A percentile compares a stretch with the other conserved stretches of the same genome.
phyloP scores from a whole-genome alignment of 2,888 invertebrate genomes.

The Phyllotreta striolata region DNA sequence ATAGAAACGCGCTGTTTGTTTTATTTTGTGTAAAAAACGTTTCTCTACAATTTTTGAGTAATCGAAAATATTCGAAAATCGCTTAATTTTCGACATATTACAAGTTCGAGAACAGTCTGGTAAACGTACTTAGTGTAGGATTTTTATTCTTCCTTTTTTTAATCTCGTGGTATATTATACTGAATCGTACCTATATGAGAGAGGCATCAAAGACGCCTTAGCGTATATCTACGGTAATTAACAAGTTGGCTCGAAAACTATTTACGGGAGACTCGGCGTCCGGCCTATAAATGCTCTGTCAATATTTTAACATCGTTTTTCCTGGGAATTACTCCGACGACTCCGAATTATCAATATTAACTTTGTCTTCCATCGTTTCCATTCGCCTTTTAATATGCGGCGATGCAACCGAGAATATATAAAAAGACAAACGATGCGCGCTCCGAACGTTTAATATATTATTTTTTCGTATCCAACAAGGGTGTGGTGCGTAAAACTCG shows the following conservation, averaged over 20 bases:
- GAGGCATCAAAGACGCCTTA: slow-evolving; percentile 50
- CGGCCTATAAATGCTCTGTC: slow-evolving; percentile 62
- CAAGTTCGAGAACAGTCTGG: no score
- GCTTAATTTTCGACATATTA: no score
- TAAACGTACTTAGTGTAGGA: no score
- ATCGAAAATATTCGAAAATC: no score
- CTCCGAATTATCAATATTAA: slow-evolving; percentile 60
- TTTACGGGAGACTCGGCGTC: slow-evolving; percentile 59
- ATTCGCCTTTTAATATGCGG: slow-evolving; percentile 13
- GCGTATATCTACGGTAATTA: slow-evolving; percentile 61
- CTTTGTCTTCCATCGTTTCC: slow-evolving; percentile 52
- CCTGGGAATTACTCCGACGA: slow-evolving; percentile 58
- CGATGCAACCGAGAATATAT: slow-evolving; percentile 4
- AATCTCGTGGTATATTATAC: slow-evolving; percentile 49
- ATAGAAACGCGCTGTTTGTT: no score
- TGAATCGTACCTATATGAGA: no score
- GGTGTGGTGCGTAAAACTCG: slow-evolving; percentile 9
- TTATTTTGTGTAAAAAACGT: no score
- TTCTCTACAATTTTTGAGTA: no score
- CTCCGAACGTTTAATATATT: slow-evolving; percentile 1
- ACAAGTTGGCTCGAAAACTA: slow-evolving; percentile 61
- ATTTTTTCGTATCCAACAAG: slow-evolving; percentile 10
- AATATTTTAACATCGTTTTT: slow-evolving; percentile 60
- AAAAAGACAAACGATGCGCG: slow-evolving; percentile 13
- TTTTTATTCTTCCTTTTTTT: slow-evolving; percentile 38